phyloP scores from a whole-genome alignment of 1,140 invertebrate genomes.

The Papilio helenus region DNA sequence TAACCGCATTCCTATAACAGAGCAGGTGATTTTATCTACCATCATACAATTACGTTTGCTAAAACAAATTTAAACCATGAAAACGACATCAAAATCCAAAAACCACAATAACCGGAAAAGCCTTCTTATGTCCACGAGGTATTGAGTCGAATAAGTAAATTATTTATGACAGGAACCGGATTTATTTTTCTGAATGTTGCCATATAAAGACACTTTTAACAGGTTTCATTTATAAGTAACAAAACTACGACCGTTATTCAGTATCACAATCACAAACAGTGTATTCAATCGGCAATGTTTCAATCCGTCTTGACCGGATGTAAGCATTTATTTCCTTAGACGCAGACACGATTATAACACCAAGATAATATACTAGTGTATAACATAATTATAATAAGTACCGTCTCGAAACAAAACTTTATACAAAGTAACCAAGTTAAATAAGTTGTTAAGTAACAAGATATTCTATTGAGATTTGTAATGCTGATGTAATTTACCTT shows the following conservation, averaged over 20 bases:
- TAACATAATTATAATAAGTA: not conserved
- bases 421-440: constrained; percentile 3
- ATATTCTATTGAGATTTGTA: constrained; percentile 8
- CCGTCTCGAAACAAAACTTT: not conserved
- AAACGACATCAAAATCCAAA: not conserved
- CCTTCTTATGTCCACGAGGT: not conserved
- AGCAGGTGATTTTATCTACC: constrained; percentile 49
- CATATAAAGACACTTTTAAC: not conserved
- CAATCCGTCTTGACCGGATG: constrained; percentile 29
- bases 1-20: constrained; percentile 37
- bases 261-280: not conserved
- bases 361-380: constrained; percentile 4
- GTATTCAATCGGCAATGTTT: not conserved
- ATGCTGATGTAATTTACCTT: constrained; percentile 1
- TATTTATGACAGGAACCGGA: not conserved
- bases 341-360: constrained; percentile 4
- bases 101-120: not conserved
- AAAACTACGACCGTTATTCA: constrained; percentile 31
- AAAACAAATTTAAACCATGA: not conserved
- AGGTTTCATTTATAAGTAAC: constrained; percentile 34
- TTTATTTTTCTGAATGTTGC: not conserved
- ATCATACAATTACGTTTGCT: not conserved
- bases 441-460: constrained; percentile 1
- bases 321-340: constrained; percentile 31
- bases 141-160: not conserved